Percentiles rank a stretch among this genome's conserved stretches.
These are phyloP conservation scores for Panzeria rudis DNA, from an alignment of 2,888 invertebrate species.

Conservation along the genomic window DNA sequence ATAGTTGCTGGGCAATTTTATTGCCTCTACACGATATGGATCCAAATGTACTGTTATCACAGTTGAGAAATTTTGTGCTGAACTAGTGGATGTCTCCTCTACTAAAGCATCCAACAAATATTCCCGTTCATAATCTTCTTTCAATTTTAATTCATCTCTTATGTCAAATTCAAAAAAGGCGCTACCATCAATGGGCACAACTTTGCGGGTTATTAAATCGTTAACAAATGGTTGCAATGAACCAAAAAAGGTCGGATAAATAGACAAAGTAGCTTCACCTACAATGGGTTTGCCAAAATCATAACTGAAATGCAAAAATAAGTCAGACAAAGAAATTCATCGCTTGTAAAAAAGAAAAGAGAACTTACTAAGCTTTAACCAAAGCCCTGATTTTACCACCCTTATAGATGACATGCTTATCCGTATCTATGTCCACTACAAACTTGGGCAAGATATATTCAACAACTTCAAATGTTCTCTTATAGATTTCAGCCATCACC, in stretches of 20 bases:
- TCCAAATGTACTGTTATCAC: constrained; percentile 91
- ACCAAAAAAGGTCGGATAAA: constrained; percentile 90
- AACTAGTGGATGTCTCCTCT: constrained; percentile 93
- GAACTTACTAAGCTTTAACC: constrained; percentile 84
- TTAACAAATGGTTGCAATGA: constrained; percentile 82
- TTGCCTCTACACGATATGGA: constrained; percentile 90
- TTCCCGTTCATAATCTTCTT: constrained; percentile 90
- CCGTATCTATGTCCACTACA: constrained; percentile 93
- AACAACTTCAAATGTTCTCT: constrained; percentile 87
- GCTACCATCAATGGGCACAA: constrained; percentile 87
- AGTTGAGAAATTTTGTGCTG: constrained; percentile 92
- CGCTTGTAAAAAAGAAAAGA: background rate
- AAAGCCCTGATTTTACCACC: constrained; percentile 92
- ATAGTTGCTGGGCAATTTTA: constrained; percentile 94
- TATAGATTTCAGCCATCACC: constrained; percentile 85
- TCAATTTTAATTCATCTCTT: constrained; percentile 90
- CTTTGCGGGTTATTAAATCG: constrained; percentile 87
- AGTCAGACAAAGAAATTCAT: background rate
- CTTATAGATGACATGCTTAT: constrained; percentile 92
- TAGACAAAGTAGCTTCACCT: constrained; percentile 94
- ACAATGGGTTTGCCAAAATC: constrained; percentile 91
- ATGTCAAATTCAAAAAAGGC: constrained; percentile 91
- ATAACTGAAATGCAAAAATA: constrained; percentile 75
- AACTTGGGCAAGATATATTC: constrained; percentile 97
- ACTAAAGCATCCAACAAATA: constrained; percentile 95